Evolutionary conservation across 1,140 invertebrate species (phyloP).

Genomic region (Drosophila sulfurigaster): DNA sequence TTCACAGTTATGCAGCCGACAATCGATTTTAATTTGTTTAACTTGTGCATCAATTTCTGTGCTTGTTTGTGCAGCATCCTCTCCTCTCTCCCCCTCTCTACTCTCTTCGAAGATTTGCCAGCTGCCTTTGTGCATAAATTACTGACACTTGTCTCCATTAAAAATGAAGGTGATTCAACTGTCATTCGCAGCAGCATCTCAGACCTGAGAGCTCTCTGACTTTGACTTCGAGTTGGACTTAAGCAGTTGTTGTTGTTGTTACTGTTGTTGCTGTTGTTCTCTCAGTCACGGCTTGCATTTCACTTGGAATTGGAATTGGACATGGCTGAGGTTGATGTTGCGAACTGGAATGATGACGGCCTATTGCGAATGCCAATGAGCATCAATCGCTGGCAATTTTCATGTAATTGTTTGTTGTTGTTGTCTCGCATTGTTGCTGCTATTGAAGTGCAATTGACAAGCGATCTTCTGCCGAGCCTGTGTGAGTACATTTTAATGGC

Average conservation of each 20-base stretch:
- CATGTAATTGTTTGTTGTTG: constrained; percentile 75
- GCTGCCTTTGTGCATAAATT: constrained; percentile 78
- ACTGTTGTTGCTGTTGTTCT: constrained; percentile 8
- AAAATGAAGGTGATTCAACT: constrained; percentile 84
- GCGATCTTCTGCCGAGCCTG: constrained; percentile 41
- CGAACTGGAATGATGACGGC: constrained; percentile 64
- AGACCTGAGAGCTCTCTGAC: constrained; percentile 45
- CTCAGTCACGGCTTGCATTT: constrained; percentile 73
- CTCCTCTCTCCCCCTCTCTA: neutral
- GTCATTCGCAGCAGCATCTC: constrained; percentile 58
- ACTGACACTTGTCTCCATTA: constrained; percentile 84
- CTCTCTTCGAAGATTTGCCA: neutral
- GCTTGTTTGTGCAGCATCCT: constrained; percentile 64
- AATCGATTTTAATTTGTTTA: constrained; percentile 84
- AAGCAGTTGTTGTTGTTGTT: constrained; percentile 32
- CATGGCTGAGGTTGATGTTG: constrained; percentile 28
- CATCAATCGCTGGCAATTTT: constrained; percentile 82
- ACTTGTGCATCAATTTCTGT: constrained; percentile 81
- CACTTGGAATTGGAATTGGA: constrained; percentile 61
- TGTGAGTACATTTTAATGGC: constrained; percentile 42
- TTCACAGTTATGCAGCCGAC: constrained; percentile 64
- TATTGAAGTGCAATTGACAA: constrained; percentile 67
- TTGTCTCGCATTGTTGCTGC: constrained; percentile 48
- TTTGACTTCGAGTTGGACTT: constrained; percentile 64
- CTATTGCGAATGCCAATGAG: constrained; percentile 65